These are phyloP conservation scores for Cephus pulcher DNA, from an alignment of 2,888 invertebrate species.

Conservation along the genomic window DNA sequence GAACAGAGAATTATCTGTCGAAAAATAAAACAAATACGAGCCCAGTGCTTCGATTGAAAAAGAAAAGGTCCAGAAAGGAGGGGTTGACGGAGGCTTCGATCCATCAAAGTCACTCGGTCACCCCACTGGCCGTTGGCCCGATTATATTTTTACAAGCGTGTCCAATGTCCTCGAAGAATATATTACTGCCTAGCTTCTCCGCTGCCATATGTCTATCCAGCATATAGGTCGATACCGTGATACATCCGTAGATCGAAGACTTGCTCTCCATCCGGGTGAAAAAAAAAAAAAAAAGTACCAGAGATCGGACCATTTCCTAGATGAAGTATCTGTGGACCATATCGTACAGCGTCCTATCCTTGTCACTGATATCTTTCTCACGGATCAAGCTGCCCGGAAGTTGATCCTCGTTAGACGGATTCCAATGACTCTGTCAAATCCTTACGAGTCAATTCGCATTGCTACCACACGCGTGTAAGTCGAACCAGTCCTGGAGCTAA, in stretches of 20 bases:
- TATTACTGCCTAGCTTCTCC: constrained; percentile 37
- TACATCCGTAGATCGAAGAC: neutral
- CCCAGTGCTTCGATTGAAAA: constrained; percentile 6
- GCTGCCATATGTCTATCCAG: neutral
- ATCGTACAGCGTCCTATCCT: neutral
- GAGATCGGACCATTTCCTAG: neutral
- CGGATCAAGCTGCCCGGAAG: neutral
- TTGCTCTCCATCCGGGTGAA: neutral
- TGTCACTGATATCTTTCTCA: neutral
- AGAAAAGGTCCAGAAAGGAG: constrained; percentile 22
- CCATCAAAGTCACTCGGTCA: constrained; percentile 61
- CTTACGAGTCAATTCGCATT: neutral
- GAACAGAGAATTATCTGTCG: constrained; percentile 49
- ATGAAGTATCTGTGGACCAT: neutral
- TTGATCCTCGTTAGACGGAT: neutral
- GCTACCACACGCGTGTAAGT: neutral
- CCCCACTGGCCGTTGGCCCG: constrained; percentile 28
- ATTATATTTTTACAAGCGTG: constrained; percentile 61
- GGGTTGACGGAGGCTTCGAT: constrained; percentile 56
- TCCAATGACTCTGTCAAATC: neutral
- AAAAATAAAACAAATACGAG: constrained; percentile 59
- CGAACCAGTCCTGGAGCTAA: neutral
- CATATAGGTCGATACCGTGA: neutral
- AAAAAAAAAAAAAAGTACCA: neutral
- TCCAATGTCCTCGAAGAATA: constrained; percentile 61